These are phyloP conservation scores for Bucco capensis DNA, from an alignment of 2,113 vertebrate species.

Conservation along the genomic window DNA sequence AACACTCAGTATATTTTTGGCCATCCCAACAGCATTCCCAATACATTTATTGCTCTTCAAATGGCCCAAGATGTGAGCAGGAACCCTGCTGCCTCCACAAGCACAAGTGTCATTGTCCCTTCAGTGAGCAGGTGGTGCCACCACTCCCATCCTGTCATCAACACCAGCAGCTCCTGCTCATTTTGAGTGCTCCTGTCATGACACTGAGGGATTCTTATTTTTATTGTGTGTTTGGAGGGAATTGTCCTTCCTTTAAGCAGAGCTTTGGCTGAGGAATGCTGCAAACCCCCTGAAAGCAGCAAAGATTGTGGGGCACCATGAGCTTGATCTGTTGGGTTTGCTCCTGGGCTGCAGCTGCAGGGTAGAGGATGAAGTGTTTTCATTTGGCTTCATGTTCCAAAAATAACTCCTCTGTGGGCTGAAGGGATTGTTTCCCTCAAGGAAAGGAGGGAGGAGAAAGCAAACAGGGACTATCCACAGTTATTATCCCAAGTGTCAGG, in stretches of 20 bases:
- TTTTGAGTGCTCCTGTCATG: rapidly evolving
- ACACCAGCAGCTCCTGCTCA: neutral
- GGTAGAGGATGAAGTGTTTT: neutral
- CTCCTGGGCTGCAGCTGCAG: neutral
- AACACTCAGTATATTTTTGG: neutral
- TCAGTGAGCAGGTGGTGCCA: rapidly evolving
- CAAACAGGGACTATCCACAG: neutral
- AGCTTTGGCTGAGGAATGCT: neutral
- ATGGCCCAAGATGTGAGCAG: rapidly evolving
- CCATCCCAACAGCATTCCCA: neutral
- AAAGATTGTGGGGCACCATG: neutral
- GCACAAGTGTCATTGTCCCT: rapidly evolving
- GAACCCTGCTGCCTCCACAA: neutral
- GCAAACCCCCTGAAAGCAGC: neutral
- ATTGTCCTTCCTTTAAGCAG: rapidly evolving
- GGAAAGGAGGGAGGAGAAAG: neutral
- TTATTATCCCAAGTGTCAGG: neutral
- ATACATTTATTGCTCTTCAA: neutral
- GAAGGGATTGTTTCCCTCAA: neutral
- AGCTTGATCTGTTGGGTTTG: neutral
- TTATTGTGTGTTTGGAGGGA: neutral
- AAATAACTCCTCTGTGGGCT: rapidly evolving
- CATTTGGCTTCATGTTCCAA: neutral
- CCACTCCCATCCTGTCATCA: rapidly evolving
- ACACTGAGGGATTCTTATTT: rapidly evolving